Evolutionary conservation across 2,113 vertebrate genomes (phyloP).

Genomic region (Corythaeola cristata): DNA sequence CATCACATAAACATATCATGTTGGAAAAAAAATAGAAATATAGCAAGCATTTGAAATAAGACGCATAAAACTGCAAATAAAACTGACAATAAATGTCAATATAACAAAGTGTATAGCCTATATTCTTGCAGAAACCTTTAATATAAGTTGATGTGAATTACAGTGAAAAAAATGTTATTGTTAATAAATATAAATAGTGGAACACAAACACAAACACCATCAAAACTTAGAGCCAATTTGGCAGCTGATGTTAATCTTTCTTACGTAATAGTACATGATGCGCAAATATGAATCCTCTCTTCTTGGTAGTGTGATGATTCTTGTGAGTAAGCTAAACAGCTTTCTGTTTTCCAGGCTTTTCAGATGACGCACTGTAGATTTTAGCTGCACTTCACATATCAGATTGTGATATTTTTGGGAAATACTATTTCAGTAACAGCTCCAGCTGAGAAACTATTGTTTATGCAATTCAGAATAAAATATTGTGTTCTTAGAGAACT

Average conservation of each 20-base stretch:
- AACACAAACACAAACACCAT: neutral
- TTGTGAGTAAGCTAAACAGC: neutral
- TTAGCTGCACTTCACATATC: neutral
- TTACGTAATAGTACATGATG: neutral
- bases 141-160: neutral
- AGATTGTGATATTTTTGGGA: neutral
- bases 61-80: conserved; percentile 11
- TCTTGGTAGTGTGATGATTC: neutral
- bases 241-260: neutral
- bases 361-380: neutral
- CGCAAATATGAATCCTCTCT: neutral
- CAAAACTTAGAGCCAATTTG: neutral
- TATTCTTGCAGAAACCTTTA: neutral
- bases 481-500: neutral
- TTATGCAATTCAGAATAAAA: neutral
- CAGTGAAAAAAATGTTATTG: neutral
- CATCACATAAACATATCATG: neutral
- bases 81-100: conserved; percentile 13
- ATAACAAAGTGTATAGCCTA: neutral
- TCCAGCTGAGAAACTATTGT: neutral
- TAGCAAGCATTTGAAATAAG: neutral
- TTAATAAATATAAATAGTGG: neutral
- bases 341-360: neutral
- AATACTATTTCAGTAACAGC: neutral
- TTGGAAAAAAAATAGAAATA: neutral